Percentiles rank a stretch among this genome's conserved stretches.
Evolutionary conservation across 2,888 invertebrate species (phyloP).

Genomic region (Pandemis cinnamomeana): DNA sequence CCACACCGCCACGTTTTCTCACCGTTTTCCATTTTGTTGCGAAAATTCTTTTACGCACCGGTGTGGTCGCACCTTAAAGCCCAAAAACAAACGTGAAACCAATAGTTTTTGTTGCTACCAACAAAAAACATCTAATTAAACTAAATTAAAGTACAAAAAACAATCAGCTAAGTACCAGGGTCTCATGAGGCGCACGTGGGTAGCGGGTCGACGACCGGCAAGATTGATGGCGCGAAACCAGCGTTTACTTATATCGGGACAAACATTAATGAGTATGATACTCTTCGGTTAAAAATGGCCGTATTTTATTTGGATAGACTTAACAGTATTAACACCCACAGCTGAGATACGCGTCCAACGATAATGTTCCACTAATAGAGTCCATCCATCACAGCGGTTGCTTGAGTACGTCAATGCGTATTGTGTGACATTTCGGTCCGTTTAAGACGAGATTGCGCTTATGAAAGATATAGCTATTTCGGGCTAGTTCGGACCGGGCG

Average conservation of each 20-base stretch:
- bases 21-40: no score
- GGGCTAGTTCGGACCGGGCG: neutral
- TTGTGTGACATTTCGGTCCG: slow-evolving; percentile 34
- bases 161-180: slow-evolving; percentile 52
- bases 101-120: slow-evolving; percentile 6
- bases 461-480: slow-evolving; percentile 25
- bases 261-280: slow-evolving; percentile 39
- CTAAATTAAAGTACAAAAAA: slow-evolving; percentile 47
- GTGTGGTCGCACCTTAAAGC: neutral
- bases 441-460: slow-evolving; percentile 29
- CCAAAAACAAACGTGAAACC: neutral
- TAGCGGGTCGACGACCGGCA: slow-evolving; percentile 57
- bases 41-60: no score
- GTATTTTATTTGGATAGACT: slow-evolving; percentile 30
- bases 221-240: slow-evolving; percentile 60
- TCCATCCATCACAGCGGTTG: slow-evolving; percentile 29
- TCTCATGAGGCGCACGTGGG: slow-evolving; percentile 60
- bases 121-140: slow-evolving; percentile 40
- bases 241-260: slow-evolving; percentile 40
- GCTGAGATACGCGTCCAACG: slow-evolving; percentile 32
- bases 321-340: slow-evolving; percentile 40
- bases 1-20: no score
- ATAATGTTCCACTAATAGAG: slow-evolving; percentile 38
- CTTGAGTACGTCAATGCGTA: slow-evolving; percentile 28
- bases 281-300: slow-evolving; percentile 39